A percentile compares a stretch with the other conserved stretches of the same genome.
Conservation (phyloP, 2,888 invertebrate species). For the Melanchra persicariae region DNA sequence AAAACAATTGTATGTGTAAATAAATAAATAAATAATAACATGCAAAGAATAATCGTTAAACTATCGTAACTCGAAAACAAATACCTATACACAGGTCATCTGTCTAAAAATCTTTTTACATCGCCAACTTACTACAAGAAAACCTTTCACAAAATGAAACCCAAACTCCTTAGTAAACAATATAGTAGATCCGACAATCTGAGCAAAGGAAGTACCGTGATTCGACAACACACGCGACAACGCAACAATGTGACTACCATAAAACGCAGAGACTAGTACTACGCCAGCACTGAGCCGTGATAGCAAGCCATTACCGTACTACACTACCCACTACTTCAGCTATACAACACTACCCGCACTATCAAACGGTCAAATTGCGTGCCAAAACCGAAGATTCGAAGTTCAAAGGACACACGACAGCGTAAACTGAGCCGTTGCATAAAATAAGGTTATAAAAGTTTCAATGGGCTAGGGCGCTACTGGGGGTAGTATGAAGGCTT, state of each 20-base stretch:
- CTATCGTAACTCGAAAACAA: no score
- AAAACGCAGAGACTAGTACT: slow-evolving; percentile 12
- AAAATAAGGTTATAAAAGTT: slow-evolving; percentile 58
- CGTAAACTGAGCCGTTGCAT: slow-evolving; percentile 30
- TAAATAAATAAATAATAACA: no score
- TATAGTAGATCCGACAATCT: neutral
- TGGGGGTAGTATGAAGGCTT: slow-evolving; percentile 42
- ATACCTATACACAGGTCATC: no score
- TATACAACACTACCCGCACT: slow-evolving; percentile 3
- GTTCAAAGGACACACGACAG: slow-evolving; percentile 43
- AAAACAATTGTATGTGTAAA: no score
- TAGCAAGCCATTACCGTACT: slow-evolving; percentile 7
- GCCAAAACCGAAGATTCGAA: slow-evolving; percentile 34
- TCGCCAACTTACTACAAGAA: no score
- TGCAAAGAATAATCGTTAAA: no score
- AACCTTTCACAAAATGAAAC: no score
- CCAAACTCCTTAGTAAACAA: neutral
- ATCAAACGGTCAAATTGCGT: slow-evolving; percentile 38
- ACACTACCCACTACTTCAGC: slow-evolving; percentile 4
- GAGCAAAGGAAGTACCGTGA: neutral
- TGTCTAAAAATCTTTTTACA: no score
- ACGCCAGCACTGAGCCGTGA: slow-evolving; percentile 1
- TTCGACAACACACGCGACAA: neutral
- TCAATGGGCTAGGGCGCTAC: slow-evolving; percentile 36
- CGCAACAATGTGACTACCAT: neutral